Base-by-base conservation (phyloP, 1,140 invertebrate species). In the Ectropis grisescens region DNA sequence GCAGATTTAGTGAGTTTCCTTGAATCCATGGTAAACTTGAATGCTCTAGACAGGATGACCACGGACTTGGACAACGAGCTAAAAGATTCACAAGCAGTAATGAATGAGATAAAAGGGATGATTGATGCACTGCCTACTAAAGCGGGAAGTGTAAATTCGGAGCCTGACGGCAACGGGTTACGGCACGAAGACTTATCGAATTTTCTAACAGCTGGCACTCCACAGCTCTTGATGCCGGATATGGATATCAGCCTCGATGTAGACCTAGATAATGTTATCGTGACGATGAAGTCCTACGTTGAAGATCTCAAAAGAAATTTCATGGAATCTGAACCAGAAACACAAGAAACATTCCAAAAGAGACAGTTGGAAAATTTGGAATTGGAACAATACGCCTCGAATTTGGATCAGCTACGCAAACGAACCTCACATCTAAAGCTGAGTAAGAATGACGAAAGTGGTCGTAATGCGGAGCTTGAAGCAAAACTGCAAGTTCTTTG, bases 31-130 rank as follows among this genome's bases (percentile, higher is more conserved):
- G 50, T 65, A 13, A 62, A 70, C 40, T 29, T 70, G 10, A 52
- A 72, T 30, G 58, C 60, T 13, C 40, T 79, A 14, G 59, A 74
- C 36, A 61, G 54, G 50, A 67, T 76, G 39, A 74, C 74, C 2
- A 39, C 57, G n/a, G 47, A 60, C 29, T 52, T 80, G 19, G 61
- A 68, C 28, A 49, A 56, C 37, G 69, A 76, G 37, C 43, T 80
- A 11, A 53, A 55, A 12, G 68, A 72, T 19, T 80, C 74, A 2
- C 66, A 76, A 41, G 49, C 41, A 12, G 43, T 70, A 22, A 66
- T 80, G 62, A 46, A 37, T 11, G 56, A 80, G 33, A 72, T 80
- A 11, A 64, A 58, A 45, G 45, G 39, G 8, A 55, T 80, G 12
- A 60, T 68, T 37, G 39, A 59, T 22, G 47, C 37, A 12, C 52